phyloP scores from a whole-genome alignment of 2,888 invertebrate species.

The Epinotia demarniana region DNA sequence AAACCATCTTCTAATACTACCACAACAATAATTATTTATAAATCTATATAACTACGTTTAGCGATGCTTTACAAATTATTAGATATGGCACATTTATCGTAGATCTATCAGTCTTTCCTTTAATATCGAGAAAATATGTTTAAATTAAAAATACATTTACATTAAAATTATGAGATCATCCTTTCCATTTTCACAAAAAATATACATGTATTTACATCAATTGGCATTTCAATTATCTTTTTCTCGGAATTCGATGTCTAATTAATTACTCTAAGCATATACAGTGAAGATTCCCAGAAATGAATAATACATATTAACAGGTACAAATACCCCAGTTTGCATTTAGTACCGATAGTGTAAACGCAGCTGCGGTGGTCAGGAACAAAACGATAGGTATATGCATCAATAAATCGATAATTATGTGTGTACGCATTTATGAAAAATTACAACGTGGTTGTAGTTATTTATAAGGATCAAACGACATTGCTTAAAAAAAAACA shows the following conservation, averaged over 20 bases:
- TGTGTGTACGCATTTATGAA: not conserved
- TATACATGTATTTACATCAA: constrained; percentile 46
- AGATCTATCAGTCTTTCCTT: constrained; percentile 80
- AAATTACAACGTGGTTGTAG: no score
- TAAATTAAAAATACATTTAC: constrained; percentile 56
- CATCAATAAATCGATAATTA: not conserved
- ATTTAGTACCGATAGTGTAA: not conserved
- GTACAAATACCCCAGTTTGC: not conserved
- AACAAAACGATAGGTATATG: not conserved
- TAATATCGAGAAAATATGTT: constrained; percentile 58
- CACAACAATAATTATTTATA: constrained; percentile 38
- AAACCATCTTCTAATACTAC: constrained; percentile 3
- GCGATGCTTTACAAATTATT: constrained; percentile 48
- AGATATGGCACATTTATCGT: constrained; percentile 80
- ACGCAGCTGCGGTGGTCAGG: not conserved
- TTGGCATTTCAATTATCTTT: constrained; percentile 10
- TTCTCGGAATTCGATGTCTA: constrained; percentile 32
- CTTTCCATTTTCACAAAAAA: constrained; percentile 50
- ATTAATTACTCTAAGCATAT: constrained; percentile 3
- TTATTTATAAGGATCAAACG: no score
- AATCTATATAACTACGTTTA: constrained; percentile 39
- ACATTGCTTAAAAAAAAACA: no score
- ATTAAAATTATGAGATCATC: constrained; percentile 28
- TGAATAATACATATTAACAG: not conserved
- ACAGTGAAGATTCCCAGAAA: not conserved